Evolutionary conservation across 2,797 vertebrate species (phyloP).

Genomic region (Channa striata): DNA sequence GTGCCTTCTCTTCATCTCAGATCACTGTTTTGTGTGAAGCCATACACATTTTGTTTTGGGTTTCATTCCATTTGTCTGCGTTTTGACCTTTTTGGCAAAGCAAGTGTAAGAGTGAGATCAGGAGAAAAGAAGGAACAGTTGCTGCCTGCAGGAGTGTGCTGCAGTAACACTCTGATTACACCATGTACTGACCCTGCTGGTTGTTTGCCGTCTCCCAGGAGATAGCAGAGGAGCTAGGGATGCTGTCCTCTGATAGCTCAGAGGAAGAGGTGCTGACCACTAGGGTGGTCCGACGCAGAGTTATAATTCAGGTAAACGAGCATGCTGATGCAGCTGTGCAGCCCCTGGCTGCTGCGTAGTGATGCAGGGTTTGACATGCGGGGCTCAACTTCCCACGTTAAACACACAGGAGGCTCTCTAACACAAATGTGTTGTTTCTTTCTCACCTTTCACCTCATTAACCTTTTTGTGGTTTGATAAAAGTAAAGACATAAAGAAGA

Average conservation of each 20-base stretch:
- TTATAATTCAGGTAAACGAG: slow-evolving; percentile 95
- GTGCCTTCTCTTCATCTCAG: slow-evolving; percentile 67
- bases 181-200: slow-evolving; percentile 59
- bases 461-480: not conserved
- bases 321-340: slow-evolving; percentile 42
- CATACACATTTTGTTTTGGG: not conserved
- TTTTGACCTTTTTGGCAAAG: not conserved
- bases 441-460: too few species aligned
- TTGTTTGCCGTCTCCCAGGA: slow-evolving; percentile 90
- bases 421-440: not conserved
- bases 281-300: slow-evolving; percentile 94
- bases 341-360: slow-evolving; percentile 2
- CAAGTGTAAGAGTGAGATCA: slow-evolving; percentile 42
- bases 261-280: slow-evolving; percentile 97
- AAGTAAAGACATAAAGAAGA: too few species aligned
- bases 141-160: slow-evolving; percentile 28
- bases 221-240: slow-evolving; percentile 92
- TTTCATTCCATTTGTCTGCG: slow-evolving; percentile 9
- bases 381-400: not conserved
- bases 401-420: not conserved
- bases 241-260: slow-evolving; percentile 93
- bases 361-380: slow-evolving; percentile 12
- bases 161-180: slow-evolving; percentile 20
- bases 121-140: slow-evolving; percentile 54
- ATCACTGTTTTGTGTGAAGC: slow-evolving; percentile 22